Base-by-base conservation (phyloP, 2,797 vertebrate genomes). In the Adelosebastes latens region DNA sequence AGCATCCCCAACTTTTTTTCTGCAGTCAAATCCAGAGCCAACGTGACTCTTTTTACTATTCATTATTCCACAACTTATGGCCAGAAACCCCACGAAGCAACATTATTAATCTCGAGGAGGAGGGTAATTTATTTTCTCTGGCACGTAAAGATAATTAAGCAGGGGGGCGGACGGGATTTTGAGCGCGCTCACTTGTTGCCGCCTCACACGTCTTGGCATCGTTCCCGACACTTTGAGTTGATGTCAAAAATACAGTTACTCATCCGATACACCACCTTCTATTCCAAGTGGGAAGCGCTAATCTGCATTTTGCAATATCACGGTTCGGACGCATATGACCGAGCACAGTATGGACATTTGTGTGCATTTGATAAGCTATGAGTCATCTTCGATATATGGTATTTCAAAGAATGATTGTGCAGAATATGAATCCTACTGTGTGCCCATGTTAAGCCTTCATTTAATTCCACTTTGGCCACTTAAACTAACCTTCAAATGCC, bases 61-160 rank as follows among this genome's bases (percentile, higher is more conserved):
- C 82, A 88, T 90, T 85, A 87, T 77, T 73, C 71, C 75, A 79
- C 73, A 67, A 83, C 25, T 70, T 82, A 81, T 72, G 70, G 79
- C 85, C 77, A 82, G 80, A 88, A 83, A 13, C 32, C 31, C 72
- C 60, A 80, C 77, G 84, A 79, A 88, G 89, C 77, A 60, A 70
- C 83, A 86, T 89, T 91, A 93, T 93, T 91, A 90, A 94, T 94
- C 85, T 81, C 76, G 74, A 87, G 75, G 79, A 86, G 87, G 85
- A 88, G 85, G 85, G 76, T 87, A 80, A 94, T 94, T 94, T 91
- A 93, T 93, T 91, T 94, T 90, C 84, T 75, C 60, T 92, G 91
- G 90, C 93, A 92, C 91, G 73, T 92, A 79, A 90, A 93, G 88
- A 92, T 88, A 86, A 88, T 92, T 88, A 89, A 83, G 77, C 27